phyloP scores from a whole-genome alignment of 2,113 vertebrate genomes.

The Phyllopteryx taeniolatus region DNA sequence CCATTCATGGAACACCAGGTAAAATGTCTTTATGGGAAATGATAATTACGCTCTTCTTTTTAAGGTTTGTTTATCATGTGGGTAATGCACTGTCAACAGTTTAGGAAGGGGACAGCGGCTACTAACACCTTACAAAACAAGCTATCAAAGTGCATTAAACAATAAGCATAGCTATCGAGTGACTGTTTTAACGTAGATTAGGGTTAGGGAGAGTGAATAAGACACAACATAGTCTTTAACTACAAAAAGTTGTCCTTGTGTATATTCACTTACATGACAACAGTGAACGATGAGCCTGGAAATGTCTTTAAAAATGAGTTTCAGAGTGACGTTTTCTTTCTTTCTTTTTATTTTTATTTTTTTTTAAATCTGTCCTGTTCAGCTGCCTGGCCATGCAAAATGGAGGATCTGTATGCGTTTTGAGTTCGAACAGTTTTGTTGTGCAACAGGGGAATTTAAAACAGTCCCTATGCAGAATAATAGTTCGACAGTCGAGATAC shows the following conservation, averaged over 20 bases:
- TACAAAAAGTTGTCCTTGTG: not conserved
- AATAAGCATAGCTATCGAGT: not conserved
- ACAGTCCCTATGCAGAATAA: no score
- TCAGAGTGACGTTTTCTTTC: not conserved
- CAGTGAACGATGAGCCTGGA: not conserved
- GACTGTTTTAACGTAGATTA: no score
- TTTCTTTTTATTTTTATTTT: no score
- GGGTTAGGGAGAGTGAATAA: not conserved
- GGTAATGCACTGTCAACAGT: not conserved
- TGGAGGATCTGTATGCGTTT: no score
- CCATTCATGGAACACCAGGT: conserved; percentile 11
- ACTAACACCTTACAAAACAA: not conserved
- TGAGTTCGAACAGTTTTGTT: no score
- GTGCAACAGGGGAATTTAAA: no score
- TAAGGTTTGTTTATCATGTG: not conserved
- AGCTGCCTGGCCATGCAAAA: no score
- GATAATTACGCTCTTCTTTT: no score
- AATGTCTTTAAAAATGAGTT: not conserved
- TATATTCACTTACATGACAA: not conserved
- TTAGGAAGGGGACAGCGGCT: not conserved
- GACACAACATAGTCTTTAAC: no score
- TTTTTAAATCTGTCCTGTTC: no score
- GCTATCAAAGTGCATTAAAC: not conserved
- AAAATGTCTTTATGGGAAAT: not conserved
- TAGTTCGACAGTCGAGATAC: no score